Percentiles rank a stretch among this genome's conserved stretches.
Conservation (phyloP, 2,888 invertebrate species). For the Hyalella azteca region DNA sequence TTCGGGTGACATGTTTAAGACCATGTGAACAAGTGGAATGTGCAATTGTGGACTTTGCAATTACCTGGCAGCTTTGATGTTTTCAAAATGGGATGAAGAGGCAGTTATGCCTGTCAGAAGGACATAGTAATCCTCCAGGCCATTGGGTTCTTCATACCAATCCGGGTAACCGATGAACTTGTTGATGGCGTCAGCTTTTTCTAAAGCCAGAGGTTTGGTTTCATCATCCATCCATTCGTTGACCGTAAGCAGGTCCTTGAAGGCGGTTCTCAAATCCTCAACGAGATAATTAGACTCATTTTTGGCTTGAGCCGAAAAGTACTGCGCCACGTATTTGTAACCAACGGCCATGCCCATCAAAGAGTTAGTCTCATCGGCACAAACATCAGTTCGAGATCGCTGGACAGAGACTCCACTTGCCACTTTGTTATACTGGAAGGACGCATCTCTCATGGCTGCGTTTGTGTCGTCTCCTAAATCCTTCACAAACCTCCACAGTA, state of each 20-base stretch:
- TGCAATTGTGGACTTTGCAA: no score
- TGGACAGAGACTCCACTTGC: slow-evolving; percentile 59
- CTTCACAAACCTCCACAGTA: slow-evolving; percentile 49
- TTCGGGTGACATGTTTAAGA: no score
- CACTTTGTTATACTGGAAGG: slow-evolving; percentile 44
- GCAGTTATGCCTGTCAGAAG: slow-evolving; percentile 14
- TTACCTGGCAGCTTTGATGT: slow-evolving; percentile 53
- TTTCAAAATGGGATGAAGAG: slow-evolving; percentile 62
- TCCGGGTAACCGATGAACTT: slow-evolving; percentile 64
- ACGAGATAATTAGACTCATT: slow-evolving; percentile 44
- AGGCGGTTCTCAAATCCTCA: slow-evolving; percentile 44
- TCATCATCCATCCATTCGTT: slow-evolving; percentile 63
- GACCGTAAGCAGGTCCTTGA: slow-evolving; percentile 49
- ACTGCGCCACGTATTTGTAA: slow-evolving; percentile 42
- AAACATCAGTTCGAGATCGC: slow-evolving; percentile 28
- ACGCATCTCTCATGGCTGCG: slow-evolving; percentile 41
- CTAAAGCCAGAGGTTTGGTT: slow-evolving; percentile 61
- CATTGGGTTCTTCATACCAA: slow-evolving; percentile 62
- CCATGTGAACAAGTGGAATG: no score
- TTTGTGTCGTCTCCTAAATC: slow-evolving; percentile 42
- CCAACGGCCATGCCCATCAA: slow-evolving; percentile 49
- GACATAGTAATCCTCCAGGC: slow-evolving; percentile 31
- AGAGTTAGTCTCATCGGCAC: slow-evolving; percentile 37
- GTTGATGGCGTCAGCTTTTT: slow-evolving; percentile 62
- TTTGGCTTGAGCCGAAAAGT: slow-evolving; percentile 42